Evolutionary conservation across 1,140 invertebrate genomes (phyloP), one percentile per base, ranked within the genome.

Genomic region (Periplaneta americana): DNA sequence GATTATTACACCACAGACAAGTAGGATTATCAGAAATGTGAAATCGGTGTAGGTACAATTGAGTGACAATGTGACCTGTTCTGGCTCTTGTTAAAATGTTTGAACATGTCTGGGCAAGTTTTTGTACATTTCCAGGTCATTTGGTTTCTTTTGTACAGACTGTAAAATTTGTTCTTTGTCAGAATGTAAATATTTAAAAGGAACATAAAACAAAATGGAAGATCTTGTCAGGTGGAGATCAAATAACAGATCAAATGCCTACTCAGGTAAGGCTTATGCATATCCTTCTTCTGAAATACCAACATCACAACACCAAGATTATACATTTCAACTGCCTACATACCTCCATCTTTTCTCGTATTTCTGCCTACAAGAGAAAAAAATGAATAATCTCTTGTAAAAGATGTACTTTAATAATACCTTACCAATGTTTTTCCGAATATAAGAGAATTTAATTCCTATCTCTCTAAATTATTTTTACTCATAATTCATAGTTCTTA

Each of bases 341-440:
- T 93, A 94, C 93, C 93, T 94, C 93, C 93, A 94, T 87, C 89
- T 89, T 85, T 91, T 91, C 88, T 93, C 92, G 90, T 93, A 93
- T 88, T 92, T 93, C 90, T 93, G 88, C 91, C 93, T 94, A 88
- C 88, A 90, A 89, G 87, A 85, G 85, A 87, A 88, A 86, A 86
- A 75, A 78, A 78, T 78, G 13, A 39, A 78, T 78, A 34, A 18
- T 78, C 76, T 37, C 13, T 35, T 77, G 34, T 39, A 77, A 36
- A 9, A 36, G n/a, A 34, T n/a, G 13, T 37, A 22, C 22, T 28
- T 78, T 3, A 11, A 1, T 10, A 37, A 78, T 34, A 34, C n/a
- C 28, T 28, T n/a, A 57, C 15, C 48, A n/a, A n/a, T n/a, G 48
- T n/a, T 37, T 37, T 37, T 8, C 15, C 36, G 15, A 9, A 37